These are phyloP conservation scores for Amazonetta brasiliensis DNA, from an alignment of 2,797 vertebrate genomes.

Conservation along the genomic window DNA sequence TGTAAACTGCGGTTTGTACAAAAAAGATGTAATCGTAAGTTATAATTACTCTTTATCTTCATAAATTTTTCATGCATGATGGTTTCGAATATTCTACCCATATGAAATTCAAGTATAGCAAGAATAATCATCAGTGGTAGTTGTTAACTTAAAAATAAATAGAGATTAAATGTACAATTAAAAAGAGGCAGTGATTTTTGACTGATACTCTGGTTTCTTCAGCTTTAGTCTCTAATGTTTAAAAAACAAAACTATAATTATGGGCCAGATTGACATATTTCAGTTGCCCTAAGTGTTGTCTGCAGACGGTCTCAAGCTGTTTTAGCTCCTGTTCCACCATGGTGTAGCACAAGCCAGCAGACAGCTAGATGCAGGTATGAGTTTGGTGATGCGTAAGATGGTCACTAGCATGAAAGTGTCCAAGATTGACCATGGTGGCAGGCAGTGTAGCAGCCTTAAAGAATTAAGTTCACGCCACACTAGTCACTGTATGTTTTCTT, in stretches of 20 bases:
- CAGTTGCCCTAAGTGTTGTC: fast-evolving
- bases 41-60: neutral
- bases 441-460: fast-evolving
- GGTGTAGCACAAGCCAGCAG: neutral
- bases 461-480: fast-evolving
- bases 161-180: fast-evolving
- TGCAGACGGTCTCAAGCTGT: neutral
- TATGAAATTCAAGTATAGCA: neutral
- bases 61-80: neutral
- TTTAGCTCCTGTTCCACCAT: neutral
- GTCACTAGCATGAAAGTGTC: fast-evolving
- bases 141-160: neutral
- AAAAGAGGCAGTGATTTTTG: fast-evolving
- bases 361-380: neutral
- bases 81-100: fast-evolving
- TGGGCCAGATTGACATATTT: fast-evolving
- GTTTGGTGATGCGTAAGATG: fast-evolving
- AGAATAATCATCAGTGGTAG: neutral
- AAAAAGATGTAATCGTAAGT: slow-evolving; percentile 96
- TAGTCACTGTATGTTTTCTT: neutral
- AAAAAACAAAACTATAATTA: fast-evolving
- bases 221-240: fast-evolving
- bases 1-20: slow-evolving; percentile 97
- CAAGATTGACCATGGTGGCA: fast-evolving
- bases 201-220: fast-evolving